Percentiles rank a stretch among this genome's conserved stretches.
Evolutionary conservation across 1,140 invertebrate genomes (phyloP).

Genomic region (Macrosteles quadrilineatus): DNA sequence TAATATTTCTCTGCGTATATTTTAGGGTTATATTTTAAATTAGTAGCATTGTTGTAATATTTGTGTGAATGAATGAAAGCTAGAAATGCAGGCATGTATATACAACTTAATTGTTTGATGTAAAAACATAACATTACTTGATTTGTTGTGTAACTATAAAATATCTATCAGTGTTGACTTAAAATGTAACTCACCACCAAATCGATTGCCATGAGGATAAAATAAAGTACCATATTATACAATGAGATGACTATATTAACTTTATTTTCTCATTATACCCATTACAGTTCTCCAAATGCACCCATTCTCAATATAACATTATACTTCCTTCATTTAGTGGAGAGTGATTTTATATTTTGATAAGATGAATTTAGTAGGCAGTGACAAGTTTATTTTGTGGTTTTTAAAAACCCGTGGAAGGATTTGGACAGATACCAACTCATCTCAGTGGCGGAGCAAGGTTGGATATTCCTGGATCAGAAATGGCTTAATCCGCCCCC

Average conservation of each 20-base stretch:
- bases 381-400: too few species aligned
- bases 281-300: too few species aligned
- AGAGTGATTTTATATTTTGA: too few species aligned
- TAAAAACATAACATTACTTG: slow-evolving; percentile 22
- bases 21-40: slow-evolving; percentile 23
- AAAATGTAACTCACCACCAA: slow-evolving; percentile 3
- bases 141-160: slow-evolving; percentile 27
- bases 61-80: slow-evolving; percentile 25
- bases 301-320: too few species aligned
- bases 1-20: slow-evolving; percentile 22
- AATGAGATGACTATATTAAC: background rate
- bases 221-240: slow-evolving; percentile 17
- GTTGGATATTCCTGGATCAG: too few species aligned
- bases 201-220: slow-evolving; percentile 16
- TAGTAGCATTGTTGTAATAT: slow-evolving; percentile 21
- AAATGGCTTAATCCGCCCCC: too few species aligned
- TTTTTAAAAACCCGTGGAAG: too few species aligned
- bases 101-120: slow-evolving; percentile 21
- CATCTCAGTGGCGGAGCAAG: too few species aligned
- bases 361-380: too few species aligned
- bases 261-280: too few species aligned
- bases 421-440: too few species aligned
- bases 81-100: slow-evolving; percentile 24
- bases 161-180: slow-evolving; percentile 20
- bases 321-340: too few species aligned